Base-by-base conservation (phyloP, 2,797 vertebrate species). In the Ambastaia sidthimunki region DNA sequence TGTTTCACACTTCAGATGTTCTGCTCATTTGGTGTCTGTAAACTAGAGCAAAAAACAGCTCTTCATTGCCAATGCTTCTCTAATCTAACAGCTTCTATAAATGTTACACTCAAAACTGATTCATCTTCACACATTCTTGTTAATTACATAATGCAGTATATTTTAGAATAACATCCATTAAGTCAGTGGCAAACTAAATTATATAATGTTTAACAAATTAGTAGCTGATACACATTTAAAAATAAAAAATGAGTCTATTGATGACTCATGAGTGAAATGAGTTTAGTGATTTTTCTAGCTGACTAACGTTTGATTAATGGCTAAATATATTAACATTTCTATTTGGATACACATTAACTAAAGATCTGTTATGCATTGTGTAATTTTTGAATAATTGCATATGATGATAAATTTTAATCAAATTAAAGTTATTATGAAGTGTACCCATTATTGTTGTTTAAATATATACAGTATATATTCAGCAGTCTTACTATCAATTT, bases 1-100 rank as follows among this genome's bases (percentile, higher is more conserved):
- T 9, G 3, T 62, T 31, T 48, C 10, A 74, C 57, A 48, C 57
- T 52, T 70, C 28, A 59, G 21, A 50, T 71, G 52, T 55, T 55
- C 7, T 55, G 7, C 5, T 7, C 4, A 5, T 10, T 69, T 7
- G 23, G 7, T 41, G 55, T 23, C 7, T 12, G 25, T 62, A 6
- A 63, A 63, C 16, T 34, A n/a, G 50, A 57, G 54, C 7, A 7
- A 4, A 37, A 4, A 37, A 37, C 25, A 66, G 25, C 50, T 54
- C 11, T 28, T 23, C 25, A 37, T 71, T 11, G 25, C 41, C 23
- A 28, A 71, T 28, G 1, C 48, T 28, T 54, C 21, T 50, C 2
- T 57, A 59, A 48, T 31, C 11, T 1, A 25, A 69, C 21, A 57
- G 9, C 21, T 59, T 5, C 3, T 18, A 48, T 41, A 34, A 52